Percentiles rank a stretch among this genome's conserved stretches.
Evolutionary conservation across 2,113 vertebrate genomes (phyloP).

Genomic region (Corythoichthys intestinalis): DNA sequence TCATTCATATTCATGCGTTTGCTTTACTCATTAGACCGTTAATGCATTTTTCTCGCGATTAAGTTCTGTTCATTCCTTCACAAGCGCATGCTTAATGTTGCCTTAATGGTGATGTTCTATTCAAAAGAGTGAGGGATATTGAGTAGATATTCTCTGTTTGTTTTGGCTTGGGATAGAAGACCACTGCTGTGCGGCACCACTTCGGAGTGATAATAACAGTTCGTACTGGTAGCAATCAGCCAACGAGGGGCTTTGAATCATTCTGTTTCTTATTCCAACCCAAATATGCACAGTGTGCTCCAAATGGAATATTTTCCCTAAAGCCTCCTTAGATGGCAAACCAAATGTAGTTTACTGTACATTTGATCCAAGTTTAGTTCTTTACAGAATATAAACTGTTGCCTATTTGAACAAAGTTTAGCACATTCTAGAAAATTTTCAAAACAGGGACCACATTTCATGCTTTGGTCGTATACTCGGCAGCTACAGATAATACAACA

Average conservation of each 20-base stretch:
- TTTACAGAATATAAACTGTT: background rate
- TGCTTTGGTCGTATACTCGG: constrained; percentile 52
- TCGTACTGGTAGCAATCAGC: constrained; percentile 24
- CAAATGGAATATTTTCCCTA: constrained; percentile 21
- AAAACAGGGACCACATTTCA: constrained; percentile 52
- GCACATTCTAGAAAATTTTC: constrained; percentile 48
- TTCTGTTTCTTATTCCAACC: constrained; percentile 23
- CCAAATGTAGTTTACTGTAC: constrained; percentile 38
- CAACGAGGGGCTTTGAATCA: constrained; percentile 27
- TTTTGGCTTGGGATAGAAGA: background rate
- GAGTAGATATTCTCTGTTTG: background rate
- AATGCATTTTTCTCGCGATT: constrained; percentile 7
- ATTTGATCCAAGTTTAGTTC: constrained; percentile 23
- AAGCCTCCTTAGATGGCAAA: constrained; percentile 29
- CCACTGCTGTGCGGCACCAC: constrained; percentile 13
- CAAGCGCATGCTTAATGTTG: background rate
- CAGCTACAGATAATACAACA: constrained; percentile 64
- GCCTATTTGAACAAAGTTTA: constrained; percentile 39
- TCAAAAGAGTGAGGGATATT: constrained; percentile 9
- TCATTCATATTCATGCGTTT: constrained; percentile 2
- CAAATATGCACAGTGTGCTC: constrained; percentile 30
- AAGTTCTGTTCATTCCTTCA: background rate
- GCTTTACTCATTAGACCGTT: constrained; percentile 13
- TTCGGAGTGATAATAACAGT: constrained; percentile 31
- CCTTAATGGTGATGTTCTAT: constrained; percentile 9